Percentiles rank a stretch among this genome's conserved stretches.
Conservation (phyloP, 2,888 invertebrate species). For the Scaptomyza tumidula region DNA sequence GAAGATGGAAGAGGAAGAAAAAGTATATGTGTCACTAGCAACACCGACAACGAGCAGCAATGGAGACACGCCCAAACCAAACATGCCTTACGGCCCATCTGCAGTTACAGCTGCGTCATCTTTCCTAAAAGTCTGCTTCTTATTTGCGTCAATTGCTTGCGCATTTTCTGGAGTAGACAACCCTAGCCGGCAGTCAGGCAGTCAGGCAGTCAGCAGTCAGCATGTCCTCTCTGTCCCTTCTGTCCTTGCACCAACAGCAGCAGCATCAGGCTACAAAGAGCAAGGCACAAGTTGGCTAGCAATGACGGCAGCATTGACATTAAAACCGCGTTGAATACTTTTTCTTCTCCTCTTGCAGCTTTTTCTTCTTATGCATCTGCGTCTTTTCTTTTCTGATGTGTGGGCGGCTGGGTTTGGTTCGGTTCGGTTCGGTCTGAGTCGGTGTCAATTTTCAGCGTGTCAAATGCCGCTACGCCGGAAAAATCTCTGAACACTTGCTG, state of each 20-base stretch:
- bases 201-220: too few species aligned
- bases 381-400: slow-evolving; percentile 20
- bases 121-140: slow-evolving; percentile 54
- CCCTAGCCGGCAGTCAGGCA: neutral
- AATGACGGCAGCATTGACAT: slow-evolving; percentile 48
- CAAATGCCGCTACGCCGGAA: slow-evolving; percentile 46
- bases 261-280: slow-evolving; percentile 7
- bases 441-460: slow-evolving; percentile 67
- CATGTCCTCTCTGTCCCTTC: slow-evolving; percentile 17
- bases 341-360: neutral
- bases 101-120: slow-evolving; percentile 52
- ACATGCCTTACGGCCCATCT: slow-evolving; percentile 34
- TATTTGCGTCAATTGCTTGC: slow-evolving; percentile 78
- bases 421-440: neutral
- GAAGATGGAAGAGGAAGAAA: neutral
- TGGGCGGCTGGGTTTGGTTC: slow-evolving; percentile 41
- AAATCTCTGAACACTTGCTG: slow-evolving; percentile 55
- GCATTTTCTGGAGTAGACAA: slow-evolving; percentile 43
- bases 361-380: neutral
- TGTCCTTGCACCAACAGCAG: neutral
- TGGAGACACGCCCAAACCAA: slow-evolving; percentile 11
- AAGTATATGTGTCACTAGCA: slow-evolving; percentile 57
- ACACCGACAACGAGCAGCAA: neutral
- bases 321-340: slow-evolving; percentile 42
- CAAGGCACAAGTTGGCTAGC: slow-evolving; percentile 7